Percentiles rank a stretch among this genome's conserved stretches.
These are phyloP conservation scores for Nomada fabriciana DNA, from an alignment of 2,888 invertebrate species.

Conservation along the genomic window DNA sequence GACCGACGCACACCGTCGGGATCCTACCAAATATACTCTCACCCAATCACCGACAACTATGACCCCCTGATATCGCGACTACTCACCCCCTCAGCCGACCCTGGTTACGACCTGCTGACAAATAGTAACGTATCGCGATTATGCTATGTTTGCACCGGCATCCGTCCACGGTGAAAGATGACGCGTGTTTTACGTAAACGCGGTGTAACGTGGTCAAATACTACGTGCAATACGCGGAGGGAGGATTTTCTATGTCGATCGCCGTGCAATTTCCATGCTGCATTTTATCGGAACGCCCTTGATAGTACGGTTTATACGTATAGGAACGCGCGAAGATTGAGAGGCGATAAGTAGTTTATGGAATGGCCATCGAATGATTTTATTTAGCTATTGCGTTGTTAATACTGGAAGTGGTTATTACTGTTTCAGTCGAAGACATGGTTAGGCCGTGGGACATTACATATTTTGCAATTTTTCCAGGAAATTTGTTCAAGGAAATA, in stretches of 20 bases:
- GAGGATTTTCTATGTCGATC: background rate
- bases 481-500: too few species aligned
- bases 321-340: background rate
- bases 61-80: constrained; percentile 59
- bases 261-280: background rate
- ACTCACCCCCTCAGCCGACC: constrained; percentile 20
- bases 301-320: background rate
- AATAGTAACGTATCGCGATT: constrained; percentile 80
- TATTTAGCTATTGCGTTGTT: too few species aligned
- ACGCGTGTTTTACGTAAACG: constrained; percentile 65
- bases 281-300: background rate
- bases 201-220: constrained; percentile 11
- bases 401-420: too few species aligned
- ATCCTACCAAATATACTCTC: constrained; percentile 68
- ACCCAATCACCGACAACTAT: constrained; percentile 65
- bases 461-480: too few species aligned
- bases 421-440: too few species aligned
- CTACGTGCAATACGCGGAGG: background rate
- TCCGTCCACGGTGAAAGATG: constrained; percentile 66
- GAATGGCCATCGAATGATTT: too few species aligned
- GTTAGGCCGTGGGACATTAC: too few species aligned
- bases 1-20: constrained; percentile 53
- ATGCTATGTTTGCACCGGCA: constrained; percentile 70
- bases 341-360: too few species aligned
- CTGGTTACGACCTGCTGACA: constrained; percentile 73